Percentiles rank a stretch among this genome's conserved stretches.
Evolutionary conservation across 2,113 vertebrate genomes (phyloP).

Genomic region (Etia nguti): DNA sequence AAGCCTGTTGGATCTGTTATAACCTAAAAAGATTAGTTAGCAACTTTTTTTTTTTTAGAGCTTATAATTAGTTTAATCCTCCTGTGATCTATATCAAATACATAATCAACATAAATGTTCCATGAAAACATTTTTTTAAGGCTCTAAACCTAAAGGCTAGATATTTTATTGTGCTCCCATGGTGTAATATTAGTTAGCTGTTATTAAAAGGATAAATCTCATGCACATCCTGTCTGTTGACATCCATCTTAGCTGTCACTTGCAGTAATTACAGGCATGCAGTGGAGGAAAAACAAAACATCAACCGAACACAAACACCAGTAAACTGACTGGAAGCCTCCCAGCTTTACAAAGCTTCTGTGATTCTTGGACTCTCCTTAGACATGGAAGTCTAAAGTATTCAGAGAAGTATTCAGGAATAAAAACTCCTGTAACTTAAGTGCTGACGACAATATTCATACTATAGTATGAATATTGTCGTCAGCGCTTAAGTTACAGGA

Average conservation of each 20-base stretch:
- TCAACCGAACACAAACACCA: neutral
- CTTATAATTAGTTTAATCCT: constrained; percentile 9
- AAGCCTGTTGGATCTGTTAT: constrained; percentile 27
- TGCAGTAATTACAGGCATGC: neutral
- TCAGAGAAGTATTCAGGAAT: too few relatives aligned
- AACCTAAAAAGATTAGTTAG: neutral
- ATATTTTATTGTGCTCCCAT: neutral
- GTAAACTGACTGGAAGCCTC: neutral
- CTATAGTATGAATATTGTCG: neutral
- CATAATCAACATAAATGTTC: neutral
- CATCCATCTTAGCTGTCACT: neutral
- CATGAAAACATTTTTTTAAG: neutral
- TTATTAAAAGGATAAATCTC: neutral
- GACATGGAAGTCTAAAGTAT: neutral
- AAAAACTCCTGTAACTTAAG: too few relatives aligned
- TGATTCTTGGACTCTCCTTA: neutral
- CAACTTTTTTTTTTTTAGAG: neutral
- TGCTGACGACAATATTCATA: too few relatives aligned
- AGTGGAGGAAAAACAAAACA: neutral
- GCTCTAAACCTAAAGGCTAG: neutral
- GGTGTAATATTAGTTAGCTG: neutral
- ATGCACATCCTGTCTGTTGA: neutral
- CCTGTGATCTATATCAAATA: neutral
- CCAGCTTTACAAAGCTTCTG: neutral
- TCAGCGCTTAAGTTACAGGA: neutral